These are phyloP conservation scores for Netelia inedita DNA, from an alignment of 2,888 invertebrate genomes.

Conservation along the genomic window DNA sequence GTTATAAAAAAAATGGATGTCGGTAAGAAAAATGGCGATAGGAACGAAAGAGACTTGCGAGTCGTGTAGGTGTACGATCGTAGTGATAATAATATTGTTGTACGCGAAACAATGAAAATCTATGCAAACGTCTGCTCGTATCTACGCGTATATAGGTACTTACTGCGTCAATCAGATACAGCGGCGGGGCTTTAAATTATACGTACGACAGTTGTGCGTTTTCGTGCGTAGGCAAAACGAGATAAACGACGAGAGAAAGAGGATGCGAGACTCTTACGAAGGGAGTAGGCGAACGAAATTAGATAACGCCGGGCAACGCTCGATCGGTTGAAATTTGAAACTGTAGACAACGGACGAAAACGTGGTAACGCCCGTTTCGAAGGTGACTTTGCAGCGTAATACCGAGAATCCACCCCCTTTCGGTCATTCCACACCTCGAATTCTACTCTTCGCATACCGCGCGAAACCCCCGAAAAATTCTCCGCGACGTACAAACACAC, in stretches of 20 bases:
- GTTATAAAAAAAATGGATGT: constrained; percentile 14
- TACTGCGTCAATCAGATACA: constrained; percentile 7
- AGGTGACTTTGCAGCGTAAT: constrained; percentile 29
- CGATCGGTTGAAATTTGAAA: constrained; percentile 52
- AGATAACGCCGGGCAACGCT: not conserved
- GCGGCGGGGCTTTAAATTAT: not conserved
- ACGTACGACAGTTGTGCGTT: not conserved
- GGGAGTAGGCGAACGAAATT: constrained; percentile 9
- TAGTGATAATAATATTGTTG: constrained; percentile 14
- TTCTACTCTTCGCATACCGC: not conserved
- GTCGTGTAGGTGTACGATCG: not conserved
- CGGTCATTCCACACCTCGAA: constrained; percentile 14
- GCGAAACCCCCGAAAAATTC: constrained; percentile 37
- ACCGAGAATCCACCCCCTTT: not conserved
- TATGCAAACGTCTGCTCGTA: not conserved
- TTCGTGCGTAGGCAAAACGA: not conserved
- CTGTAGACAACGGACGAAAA: not conserved
- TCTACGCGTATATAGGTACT: not conserved
- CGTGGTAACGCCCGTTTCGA: constrained; percentile 4
- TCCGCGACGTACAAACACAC: not conserved
- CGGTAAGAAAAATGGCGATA: constrained; percentile 8
- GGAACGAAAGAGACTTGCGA: not conserved
- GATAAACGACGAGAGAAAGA: too few species aligned
- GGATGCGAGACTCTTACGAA: not conserved
- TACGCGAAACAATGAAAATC: constrained; percentile 9